Conservation (phyloP, 2,888 invertebrate species). For the Dinocampus coccinellae region DNA sequence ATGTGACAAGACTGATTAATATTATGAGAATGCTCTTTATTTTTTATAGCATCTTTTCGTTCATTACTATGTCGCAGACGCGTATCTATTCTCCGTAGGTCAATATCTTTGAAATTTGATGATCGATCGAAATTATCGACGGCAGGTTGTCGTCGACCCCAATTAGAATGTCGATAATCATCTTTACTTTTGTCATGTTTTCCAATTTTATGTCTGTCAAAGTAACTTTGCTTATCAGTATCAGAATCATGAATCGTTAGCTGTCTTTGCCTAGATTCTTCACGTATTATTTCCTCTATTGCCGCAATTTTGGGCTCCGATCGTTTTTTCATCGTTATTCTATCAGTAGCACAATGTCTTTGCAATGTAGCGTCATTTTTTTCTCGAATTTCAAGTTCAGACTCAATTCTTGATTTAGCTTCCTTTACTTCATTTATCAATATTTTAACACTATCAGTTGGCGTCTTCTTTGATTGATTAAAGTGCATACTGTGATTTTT, state of each 20-base stretch:
- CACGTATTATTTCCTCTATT: slow-evolving; percentile 66
- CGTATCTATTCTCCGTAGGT: background rate
- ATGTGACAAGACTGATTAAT: slow-evolving; percentile 33
- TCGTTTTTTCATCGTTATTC: slow-evolving; percentile 42
- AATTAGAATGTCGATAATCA: slow-evolving; percentile 4
- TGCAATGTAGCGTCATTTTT: slow-evolving; percentile 13
- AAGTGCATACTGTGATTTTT: slow-evolving; percentile 23
- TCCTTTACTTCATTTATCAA: slow-evolving; percentile 44
- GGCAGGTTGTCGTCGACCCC: background rate
- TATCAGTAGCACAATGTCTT: background rate
- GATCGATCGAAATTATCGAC: background rate
- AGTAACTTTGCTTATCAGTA: background rate
- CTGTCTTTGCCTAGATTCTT: slow-evolving; percentile 61
- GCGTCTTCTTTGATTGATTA: slow-evolving; percentile 38
- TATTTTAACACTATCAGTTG: slow-evolving; percentile 37
- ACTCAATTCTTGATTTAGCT: slow-evolving; percentile 46
- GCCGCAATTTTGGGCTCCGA: slow-evolving; percentile 63
- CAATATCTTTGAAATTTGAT: background rate
- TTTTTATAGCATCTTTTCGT: slow-evolving; percentile 47
- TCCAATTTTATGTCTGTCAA: background rate
- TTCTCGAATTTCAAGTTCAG: slow-evolving; percentile 44
- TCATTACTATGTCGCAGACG: slow-evolving; percentile 49
- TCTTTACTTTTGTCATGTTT: slow-evolving; percentile 2
- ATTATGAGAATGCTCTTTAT: slow-evolving; percentile 31
- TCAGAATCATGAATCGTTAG: slow-evolving; percentile 47